Base-by-base conservation (phyloP, 92 coral and sea anemone genomes). In the Epizoanthus illoricatus region DNA sequence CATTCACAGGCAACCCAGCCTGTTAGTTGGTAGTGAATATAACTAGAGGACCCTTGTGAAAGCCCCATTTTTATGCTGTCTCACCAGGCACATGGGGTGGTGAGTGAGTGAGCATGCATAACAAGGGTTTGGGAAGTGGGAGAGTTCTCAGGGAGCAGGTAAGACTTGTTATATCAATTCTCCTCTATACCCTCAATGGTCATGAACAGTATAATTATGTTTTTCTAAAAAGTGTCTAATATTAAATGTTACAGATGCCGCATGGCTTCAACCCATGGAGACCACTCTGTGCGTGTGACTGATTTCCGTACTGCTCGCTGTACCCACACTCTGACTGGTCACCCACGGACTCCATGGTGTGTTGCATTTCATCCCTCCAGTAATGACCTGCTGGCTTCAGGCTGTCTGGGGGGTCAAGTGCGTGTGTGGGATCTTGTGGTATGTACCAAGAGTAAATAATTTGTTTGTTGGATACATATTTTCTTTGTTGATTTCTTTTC, bases 241-340 rank as follows among this genome's bases (percentile, higher is more conserved):
- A 5, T 5, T 45, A 52, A 52, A 52, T 52, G 13, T 52, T 52
- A 16, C 79, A 93, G 97, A 84, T 80, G 90, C 65, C 90, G 80
- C 45, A 86, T 96, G 87, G 99, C 99, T 12, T 93, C 99, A 3
- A 86, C 98, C 11, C 99, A 96, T 78, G 99, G 99, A 11, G 99
- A 96, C 71, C 99, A 96, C 71, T 84, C 97, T 0, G 93, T 96
- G 15, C 84, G 98, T 39, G 87, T 96, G 20, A 79, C 86, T 28
- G 87, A 93, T 63, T 87, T 91, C 49, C 87, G 88, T 52, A 89
- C 97, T 43, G 95, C 90, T 43, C 75, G 84, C 28, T 91, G 91
- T 81, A 21, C 88, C 2, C 90, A 88, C 49, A 93, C 92, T 5
- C 89, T 96, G 5, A 80, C 65, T 17, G 99, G 99, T 17, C 99